A percentile compares a stretch with the other conserved stretches of the same genome.
phyloP scores from a whole-genome alignment of 2,888 invertebrate genomes.

The Hemicrepidius hirtus region DNA sequence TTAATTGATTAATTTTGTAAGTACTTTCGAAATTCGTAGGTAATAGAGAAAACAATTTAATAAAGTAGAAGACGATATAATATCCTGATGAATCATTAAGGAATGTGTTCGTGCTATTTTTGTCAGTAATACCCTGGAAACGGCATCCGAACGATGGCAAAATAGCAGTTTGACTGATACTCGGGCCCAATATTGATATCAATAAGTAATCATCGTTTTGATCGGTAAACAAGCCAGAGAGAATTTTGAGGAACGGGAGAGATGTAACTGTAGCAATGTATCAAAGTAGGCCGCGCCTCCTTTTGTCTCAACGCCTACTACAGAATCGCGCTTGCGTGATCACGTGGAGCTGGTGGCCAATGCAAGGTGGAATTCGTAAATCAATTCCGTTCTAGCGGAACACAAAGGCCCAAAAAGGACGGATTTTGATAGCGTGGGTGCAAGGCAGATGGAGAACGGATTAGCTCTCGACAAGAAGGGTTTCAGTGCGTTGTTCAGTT shows the following conservation, averaged over 20 bases:
- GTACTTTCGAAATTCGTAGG: too few relatives aligned
- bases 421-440: slow-evolving; percentile 34
- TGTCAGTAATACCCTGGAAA: neutral
- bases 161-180: slow-evolving; percentile 25
- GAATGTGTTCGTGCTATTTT: too few relatives aligned
- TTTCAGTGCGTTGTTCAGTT: slow-evolving; percentile 56
- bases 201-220: slow-evolving; percentile 37
- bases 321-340: slow-evolving; percentile 65
- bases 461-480: slow-evolving; percentile 47
- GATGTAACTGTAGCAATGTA: slow-evolving; percentile 45
- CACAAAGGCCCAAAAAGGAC: slow-evolving; percentile 44
- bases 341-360: slow-evolving; percentile 66
- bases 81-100: too few relatives aligned
- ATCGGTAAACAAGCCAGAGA: slow-evolving; percentile 37
- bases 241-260: slow-evolving; percentile 12
- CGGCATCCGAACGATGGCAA: neutral
- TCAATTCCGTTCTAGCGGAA: slow-evolving; percentile 63
- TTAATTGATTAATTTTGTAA: too few relatives aligned
- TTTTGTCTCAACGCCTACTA: slow-evolving; percentile 69
- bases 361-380: slow-evolving; percentile 63
- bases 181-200: slow-evolving; percentile 29
- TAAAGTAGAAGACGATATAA: too few relatives aligned
- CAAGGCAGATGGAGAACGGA: slow-evolving; percentile 45
- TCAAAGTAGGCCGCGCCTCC: slow-evolving; percentile 63
- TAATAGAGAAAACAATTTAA: too few relatives aligned